Base-by-base conservation (phyloP, 2,113 vertebrate genomes). In the Amphiprion percula region DNA sequence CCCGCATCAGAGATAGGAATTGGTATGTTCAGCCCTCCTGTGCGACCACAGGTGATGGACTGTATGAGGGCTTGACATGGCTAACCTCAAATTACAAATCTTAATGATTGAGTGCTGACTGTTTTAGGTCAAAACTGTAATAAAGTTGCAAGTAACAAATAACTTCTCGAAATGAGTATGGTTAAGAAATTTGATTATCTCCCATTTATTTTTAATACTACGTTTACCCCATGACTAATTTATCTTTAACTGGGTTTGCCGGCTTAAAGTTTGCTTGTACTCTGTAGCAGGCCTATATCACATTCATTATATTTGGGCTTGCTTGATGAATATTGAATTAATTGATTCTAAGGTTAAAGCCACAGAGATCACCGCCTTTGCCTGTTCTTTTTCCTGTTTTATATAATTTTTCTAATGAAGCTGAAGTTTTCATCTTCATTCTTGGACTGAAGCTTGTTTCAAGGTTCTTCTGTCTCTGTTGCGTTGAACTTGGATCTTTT, bases 21-120 rank as follows among this genome's bases (percentile, higher is more conserved):
- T 99, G 98, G 98, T 99, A 99, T 88, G 98, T 99, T 95, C 98
- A 99, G 96, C 98, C 98, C 84, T 99, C 98, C 80, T 99, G 98
- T 93, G 98, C 98, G 50, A 99, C 97, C 83, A 96, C 97, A 39
- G 98, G 98, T 83, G 98, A 99, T 53, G 98, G 98, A 96, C 97
- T 99, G 82, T 99, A 99, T 79, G 98, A 99, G 93, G 98, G 98
- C 92, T 96, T 99, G 94, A 99, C 98, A 82, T 99, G 98, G 98
- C 96, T 99, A 92, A 99, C 98, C 64, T 99, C 98, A 94, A 99
- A 99, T 94, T 99, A 99, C 96, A 99, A 99, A 95, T 99, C 98
- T 94, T 99, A 99, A 99, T 97, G 97, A 95, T 95, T 90, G 94
- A 86, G 91, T 91, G 88, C 90, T 93, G 90, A 95, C 93, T 88